Conservation (phyloP, 2,797 vertebrate genomes). For the Staurois parvus region DNA sequence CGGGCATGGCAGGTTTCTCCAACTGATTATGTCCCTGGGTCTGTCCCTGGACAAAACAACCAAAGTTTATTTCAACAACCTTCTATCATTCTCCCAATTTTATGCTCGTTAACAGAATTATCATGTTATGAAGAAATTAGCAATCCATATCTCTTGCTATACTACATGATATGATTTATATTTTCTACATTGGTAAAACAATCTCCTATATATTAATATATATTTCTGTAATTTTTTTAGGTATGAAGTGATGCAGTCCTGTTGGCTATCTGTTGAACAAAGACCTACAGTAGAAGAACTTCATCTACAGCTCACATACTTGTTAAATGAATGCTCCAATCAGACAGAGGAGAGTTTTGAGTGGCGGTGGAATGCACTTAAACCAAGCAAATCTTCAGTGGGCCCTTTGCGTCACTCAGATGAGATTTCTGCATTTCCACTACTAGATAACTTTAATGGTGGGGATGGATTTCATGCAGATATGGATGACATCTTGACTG, state of each 20-base stretch:
- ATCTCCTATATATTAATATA: background rate
- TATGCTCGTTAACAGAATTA: no score
- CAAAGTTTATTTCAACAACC: no score
- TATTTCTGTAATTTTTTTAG: conserved; percentile 68
- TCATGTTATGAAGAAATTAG: background rate
- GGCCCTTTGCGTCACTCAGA: conserved; percentile 78
- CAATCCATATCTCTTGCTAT: background rate
- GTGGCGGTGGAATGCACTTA: conserved; percentile 88
- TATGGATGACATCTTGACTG: conserved; percentile 90
- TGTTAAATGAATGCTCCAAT: conserved; percentile 80
- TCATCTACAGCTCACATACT: conserved; percentile 90
- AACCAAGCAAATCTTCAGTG: conserved; percentile 74
- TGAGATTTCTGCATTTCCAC: conserved; percentile 83
- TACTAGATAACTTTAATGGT: conserved; percentile 80
- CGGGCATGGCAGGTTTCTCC: no score
- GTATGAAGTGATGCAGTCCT: conserved; percentile 96
- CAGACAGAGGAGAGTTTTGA: conserved; percentile 84
- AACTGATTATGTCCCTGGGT: no score
- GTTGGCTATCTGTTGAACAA: conserved; percentile 88
- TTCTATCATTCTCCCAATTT: no score
- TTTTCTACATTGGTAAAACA: background rate
- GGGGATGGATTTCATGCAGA: conserved; percentile 73
- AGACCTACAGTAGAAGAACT: conserved; percentile 88
- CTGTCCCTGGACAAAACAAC: no score
- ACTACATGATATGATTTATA: background rate